Percentiles rank a stretch among this genome's conserved stretches.
phyloP scores from a whole-genome alignment of 1,140 invertebrate species.

The Cyphomyrmex costatus region DNA sequence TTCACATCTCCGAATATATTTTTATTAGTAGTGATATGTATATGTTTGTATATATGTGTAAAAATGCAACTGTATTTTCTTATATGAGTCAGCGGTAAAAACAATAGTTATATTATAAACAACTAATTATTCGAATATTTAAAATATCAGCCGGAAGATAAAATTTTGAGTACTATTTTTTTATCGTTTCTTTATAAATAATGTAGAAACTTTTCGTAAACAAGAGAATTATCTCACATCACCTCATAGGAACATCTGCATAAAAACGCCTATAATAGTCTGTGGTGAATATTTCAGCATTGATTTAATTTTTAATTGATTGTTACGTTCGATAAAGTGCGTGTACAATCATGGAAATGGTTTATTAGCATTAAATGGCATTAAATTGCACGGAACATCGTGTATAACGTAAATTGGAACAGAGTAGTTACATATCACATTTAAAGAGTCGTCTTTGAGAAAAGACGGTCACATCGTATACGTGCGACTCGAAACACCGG shows the following conservation, averaged over 20 bases:
- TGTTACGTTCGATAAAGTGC: conserved; percentile 34
- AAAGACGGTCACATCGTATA: conserved; percentile 28
- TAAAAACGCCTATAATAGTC: neutral
- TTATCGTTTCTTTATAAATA: neutral
- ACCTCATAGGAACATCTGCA: too few relatives aligned
- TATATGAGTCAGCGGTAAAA: too few relatives aligned
- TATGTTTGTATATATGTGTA: too few relatives aligned
- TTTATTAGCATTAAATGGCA: conserved; percentile 73
- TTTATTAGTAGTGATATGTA: too few relatives aligned
- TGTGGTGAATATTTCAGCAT: too few relatives aligned
- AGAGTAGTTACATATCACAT: conserved; percentile 63
- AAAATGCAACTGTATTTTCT: too few relatives aligned
- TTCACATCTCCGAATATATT: too few relatives aligned
- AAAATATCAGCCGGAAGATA: neutral
- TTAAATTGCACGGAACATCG: conserved; percentile 72
- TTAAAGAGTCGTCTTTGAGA: conserved; percentile 66
- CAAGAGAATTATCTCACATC: neutral
- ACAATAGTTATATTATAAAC: too few relatives aligned
- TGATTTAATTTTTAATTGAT: conserved; percentile 48
- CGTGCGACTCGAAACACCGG: conserved; percentile 31
- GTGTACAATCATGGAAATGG: conserved; percentile 60
- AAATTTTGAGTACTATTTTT: neutral
- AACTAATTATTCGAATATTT: neutral
- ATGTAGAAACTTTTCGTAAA: neutral
- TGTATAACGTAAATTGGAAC: conserved; percentile 74